Percentiles rank a stretch among this genome's conserved stretches.
phyloP scores from a whole-genome alignment of 2,888 invertebrate species.

The Ichneumoninae sp. region DNA sequence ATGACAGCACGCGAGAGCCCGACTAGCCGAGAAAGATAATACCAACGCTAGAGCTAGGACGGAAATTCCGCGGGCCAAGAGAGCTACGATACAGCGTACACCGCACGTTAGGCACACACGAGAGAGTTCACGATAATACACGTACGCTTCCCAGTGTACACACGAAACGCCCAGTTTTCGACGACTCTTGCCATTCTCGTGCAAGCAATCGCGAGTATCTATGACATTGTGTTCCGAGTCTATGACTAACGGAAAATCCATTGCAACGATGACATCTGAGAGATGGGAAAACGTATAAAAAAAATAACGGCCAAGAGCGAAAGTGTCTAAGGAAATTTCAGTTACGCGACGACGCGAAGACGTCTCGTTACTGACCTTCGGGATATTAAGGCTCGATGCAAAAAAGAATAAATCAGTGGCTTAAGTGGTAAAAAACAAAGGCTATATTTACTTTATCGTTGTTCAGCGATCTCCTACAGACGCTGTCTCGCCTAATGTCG shows the following conservation, averaged over 20 bases:
- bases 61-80: conserved; percentile 17
- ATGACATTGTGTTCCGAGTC: not conserved
- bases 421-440: not conserved
- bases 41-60: not conserved
- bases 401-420: not conserved
- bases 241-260: conserved; percentile 12
- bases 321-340: not conserved
- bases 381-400: not conserved
- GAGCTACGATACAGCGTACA: not conserved
- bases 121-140: not conserved
- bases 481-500: not conserved
- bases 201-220: conserved; percentile 6
- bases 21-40: conserved; percentile 12
- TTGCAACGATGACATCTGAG: not conserved
- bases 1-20: conserved; percentile 9
- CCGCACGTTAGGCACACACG: not conserved
- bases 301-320: not conserved
- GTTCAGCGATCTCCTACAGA: not conserved
- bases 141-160: not conserved
- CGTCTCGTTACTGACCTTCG: conserved; percentile 35
- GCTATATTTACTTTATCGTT: not conserved
- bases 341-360: not conserved
- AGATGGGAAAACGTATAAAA: not conserved
- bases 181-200: not conserved
- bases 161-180: conserved; percentile 10